Base-by-base conservation (phyloP, 2,888 invertebrate species). In the Biston stratarius region DNA sequence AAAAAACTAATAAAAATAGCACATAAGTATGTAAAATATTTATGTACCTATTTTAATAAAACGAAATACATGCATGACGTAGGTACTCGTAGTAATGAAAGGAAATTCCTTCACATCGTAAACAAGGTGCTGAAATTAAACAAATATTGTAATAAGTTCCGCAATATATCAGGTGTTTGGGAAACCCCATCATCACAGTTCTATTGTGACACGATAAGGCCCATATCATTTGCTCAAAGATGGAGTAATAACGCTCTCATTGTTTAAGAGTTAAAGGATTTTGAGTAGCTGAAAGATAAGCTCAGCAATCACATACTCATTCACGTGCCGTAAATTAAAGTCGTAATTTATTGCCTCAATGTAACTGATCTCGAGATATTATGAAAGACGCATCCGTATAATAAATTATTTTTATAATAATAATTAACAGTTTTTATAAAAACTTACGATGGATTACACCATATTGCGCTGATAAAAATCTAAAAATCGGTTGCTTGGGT, bases 61-160 rank as follows among this genome's bases (percentile, higher is more conserved):
- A 24, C 24, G 24, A 24, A 24, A n/a, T n/a, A n/a, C n/a, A n/a
- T 24, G 3, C 24, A 24, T 24, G 3, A 38, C 6, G 38, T 0
- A 38, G 6, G 11, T 14, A n/a, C 0, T 8, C 38, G 1, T 3
- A 0, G 0, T 38, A 3, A 8, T 34, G 3, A 49, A 48, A 53
- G 55, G 34, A 62, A 55, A 48, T 51, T 55, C 55, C 40, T 14
- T n/a, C 10, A 9, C 34, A n/a, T 3, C 33, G 12, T 15, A 40
- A 34, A 24, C 24, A 24, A 24, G 24, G 3, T 24, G 14, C n/a
- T 63, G 42, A 45, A 58, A 40, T 58, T 5, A 59, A 59, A 56
- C 38, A 70, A 73, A 64, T 47, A 45, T 52, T 7, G 33, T 64
- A n/a, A 48, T 51, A 70, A 58, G 57, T 59, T 59, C 15, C 42